Conservation (phyloP, 2,113 vertebrate genomes). For the Montifringilla adamsi region DNA sequence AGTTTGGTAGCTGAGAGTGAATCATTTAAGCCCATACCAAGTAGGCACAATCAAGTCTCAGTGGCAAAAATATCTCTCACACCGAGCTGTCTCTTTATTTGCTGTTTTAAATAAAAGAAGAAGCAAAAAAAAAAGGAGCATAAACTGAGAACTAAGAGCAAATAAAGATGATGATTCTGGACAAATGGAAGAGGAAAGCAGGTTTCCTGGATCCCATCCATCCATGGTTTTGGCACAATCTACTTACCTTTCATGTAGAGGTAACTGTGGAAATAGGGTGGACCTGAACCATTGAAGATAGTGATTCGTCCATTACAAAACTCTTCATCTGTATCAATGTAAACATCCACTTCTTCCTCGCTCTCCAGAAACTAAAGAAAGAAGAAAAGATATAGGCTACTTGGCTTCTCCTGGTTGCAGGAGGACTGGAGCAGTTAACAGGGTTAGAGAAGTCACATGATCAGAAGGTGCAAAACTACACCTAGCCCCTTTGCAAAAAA, state of each 20-base stretch:
- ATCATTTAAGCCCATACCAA: background rate
- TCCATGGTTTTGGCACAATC: background rate
- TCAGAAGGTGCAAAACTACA: background rate
- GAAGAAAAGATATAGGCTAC: background rate
- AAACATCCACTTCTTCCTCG: conserved; percentile 86
- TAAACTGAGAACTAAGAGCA: background rate
- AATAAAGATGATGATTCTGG: background rate
- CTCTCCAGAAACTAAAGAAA: conserved; percentile 84
- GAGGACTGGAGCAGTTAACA: background rate
- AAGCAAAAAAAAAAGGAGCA: background rate
- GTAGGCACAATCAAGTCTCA: background rate
- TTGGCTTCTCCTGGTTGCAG: background rate
- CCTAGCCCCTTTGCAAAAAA: background rate
- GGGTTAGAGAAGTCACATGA: background rate
- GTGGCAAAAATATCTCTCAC: background rate
- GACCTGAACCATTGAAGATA: conserved; percentile 82
- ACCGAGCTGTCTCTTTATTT: background rate
- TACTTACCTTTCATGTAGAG: conserved; percentile 90
- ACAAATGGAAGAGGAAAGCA: background rate
- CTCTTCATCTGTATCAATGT: conserved; percentile 90
- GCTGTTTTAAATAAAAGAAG: background rate
- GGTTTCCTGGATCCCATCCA: background rate
- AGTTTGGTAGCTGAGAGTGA: background rate
- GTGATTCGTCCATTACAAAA: conserved; percentile 81
- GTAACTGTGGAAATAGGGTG: conserved; percentile 91